phyloP scores from a whole-genome alignment of 2,113 vertebrate genomes.

The pig (Sus scrofa) region T2T-Sscrofa CM000812.6:17006001-17006500 shows the following conservation, averaged over 20 bases:
- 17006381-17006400: not conserved
- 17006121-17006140: not conserved
- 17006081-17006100: not conserved
- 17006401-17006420: not conserved
- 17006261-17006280: not conserved
- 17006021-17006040: not conserved
- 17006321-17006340: not conserved
- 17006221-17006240: not conserved
- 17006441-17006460: not conserved
- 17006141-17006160: not conserved
- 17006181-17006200: not conserved
- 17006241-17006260: not conserved
- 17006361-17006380: too few relatives aligned
- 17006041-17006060: not conserved
- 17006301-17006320: not conserved
- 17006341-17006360: too few relatives aligned
- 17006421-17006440: not conserved
- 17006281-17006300: not conserved
- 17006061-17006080: not conserved
- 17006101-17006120: not conserved
- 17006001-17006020: not conserved
- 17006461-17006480: not conserved
- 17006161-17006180: not conserved
- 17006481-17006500: not conserved
- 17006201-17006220: not conserved